A percentile compares a stretch with the other conserved stretches of the same genome.
phyloP scores from a whole-genome alignment of 2,113 vertebrate genomes.

The Gymnorhina tibicen region DNA sequence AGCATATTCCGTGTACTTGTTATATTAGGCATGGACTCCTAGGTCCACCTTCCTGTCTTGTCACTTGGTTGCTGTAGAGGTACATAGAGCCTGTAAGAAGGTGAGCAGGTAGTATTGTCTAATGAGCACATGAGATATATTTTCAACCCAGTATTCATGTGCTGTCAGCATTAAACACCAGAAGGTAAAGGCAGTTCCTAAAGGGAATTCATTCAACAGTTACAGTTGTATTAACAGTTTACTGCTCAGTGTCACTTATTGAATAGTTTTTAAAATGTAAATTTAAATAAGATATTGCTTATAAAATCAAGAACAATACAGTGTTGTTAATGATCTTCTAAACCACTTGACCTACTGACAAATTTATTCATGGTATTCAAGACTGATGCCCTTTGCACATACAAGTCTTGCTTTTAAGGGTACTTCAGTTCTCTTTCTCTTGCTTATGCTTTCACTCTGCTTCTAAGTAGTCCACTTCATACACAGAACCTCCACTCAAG shows the following conservation, averaged over 20 bases:
- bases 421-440: slow-evolving; percentile 11
- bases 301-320: neutral
- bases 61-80: neutral
- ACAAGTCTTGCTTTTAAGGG: neutral
- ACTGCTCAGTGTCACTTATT: neutral
- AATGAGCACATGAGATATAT: neutral
- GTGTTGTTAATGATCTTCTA: neutral
- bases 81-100: neutral
- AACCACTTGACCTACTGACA: neutral
- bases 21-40: neutral
- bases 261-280: neutral
- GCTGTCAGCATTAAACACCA: neutral
- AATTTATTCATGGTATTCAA: neutral
- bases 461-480: slow-evolving; percentile 6
- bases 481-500: neutral
- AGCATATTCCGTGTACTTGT: neutral
- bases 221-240: neutral
- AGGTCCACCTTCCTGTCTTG: neutral
- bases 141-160: neutral
- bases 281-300: neutral
- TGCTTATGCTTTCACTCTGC: neutral
- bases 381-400: neutral
- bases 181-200: neutral
- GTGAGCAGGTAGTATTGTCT: neutral
- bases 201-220: neutral